A percentile compares a stretch with the other conserved stretches of the same genome.
Evolutionary conservation across 2,113 vertebrate genomes (phyloP).

Genomic region (Charadrius vociferus): DNA sequence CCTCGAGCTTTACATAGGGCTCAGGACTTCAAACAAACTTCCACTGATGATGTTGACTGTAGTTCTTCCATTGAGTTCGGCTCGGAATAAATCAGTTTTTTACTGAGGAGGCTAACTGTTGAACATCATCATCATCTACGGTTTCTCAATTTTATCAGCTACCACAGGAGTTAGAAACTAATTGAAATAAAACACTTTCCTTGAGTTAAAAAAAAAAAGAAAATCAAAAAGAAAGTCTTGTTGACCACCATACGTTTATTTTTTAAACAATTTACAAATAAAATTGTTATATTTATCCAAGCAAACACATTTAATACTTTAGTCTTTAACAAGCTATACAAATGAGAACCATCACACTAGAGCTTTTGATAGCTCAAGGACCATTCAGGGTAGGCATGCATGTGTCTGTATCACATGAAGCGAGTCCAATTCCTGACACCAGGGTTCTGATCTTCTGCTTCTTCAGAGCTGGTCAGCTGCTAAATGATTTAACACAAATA

Average conservation of each 20-base stretch:
- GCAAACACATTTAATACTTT: slow-evolving; percentile 73
- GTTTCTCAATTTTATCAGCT: not conserved
- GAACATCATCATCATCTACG: not conserved
- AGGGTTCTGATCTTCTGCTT: slow-evolving; percentile 74
- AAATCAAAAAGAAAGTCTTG: slow-evolving; percentile 52
- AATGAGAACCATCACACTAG: slow-evolving; percentile 72
- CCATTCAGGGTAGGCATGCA: slow-evolving; percentile 69
- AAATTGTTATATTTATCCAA: slow-evolving; percentile 74
- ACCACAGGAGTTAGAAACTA: not conserved
- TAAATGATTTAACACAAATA: slow-evolving; percentile 79
- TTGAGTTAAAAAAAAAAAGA: not conserved
- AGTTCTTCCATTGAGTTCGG: not conserved
- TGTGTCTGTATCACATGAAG: slow-evolving; percentile 71
- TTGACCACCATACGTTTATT: slow-evolving; percentile 76
- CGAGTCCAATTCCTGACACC: slow-evolving; percentile 74
- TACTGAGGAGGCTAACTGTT: not conserved
- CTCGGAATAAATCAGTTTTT: not conserved
- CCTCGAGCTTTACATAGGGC: not conserved
- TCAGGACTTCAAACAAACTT: not conserved
- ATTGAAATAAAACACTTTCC: not conserved
- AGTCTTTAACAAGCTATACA: slow-evolving; percentile 79
- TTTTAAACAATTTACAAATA: slow-evolving; percentile 75
- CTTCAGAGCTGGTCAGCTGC: slow-evolving; percentile 75
- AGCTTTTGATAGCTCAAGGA: slow-evolving; percentile 55
- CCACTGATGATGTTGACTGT: not conserved